phyloP scores from a whole-genome alignment of 2,113 vertebrate species.

The Theristicus caerulescens region DNA sequence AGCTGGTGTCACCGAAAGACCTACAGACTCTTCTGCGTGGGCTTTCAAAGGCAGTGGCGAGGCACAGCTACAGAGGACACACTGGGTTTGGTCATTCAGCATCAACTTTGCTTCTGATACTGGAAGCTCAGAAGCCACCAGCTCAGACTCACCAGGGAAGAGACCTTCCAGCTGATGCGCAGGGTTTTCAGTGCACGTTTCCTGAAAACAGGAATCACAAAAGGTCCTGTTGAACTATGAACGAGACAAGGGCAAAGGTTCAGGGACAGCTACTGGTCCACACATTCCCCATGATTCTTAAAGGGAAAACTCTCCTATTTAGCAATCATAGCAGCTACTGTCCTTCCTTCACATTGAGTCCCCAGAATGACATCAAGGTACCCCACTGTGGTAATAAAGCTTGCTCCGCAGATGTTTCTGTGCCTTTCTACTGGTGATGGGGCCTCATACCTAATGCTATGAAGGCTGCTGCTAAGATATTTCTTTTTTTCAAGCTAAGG shows the following conservation, averaged over 20 bases:
- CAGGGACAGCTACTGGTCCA: neutral
- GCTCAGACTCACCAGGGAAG: neutral
- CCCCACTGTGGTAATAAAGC: neutral
- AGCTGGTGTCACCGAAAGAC: neutral
- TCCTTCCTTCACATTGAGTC: neutral
- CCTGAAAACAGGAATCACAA: neutral
- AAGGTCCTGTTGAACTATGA: neutral
- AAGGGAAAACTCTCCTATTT: neutral
- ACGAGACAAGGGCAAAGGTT: neutral
- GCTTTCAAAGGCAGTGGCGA: neutral
- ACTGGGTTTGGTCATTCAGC: neutral
- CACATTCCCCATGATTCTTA: neutral
- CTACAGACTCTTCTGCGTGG: neutral
- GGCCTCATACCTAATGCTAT: neutral
- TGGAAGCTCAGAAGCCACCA: neutral
- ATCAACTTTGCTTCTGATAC: neutral
- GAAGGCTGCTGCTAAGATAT: neutral
- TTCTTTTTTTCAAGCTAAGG: neutral
- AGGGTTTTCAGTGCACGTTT: neutral
- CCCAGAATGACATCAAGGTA: neutral
- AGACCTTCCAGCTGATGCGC: neutral
- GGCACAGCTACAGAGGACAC: neutral
- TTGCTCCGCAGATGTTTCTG: neutral
- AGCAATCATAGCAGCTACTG: neutral
- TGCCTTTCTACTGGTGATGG: neutral